Percentiles rank a stretch among this genome's conserved stretches.
Evolutionary conservation across 2,797 vertebrate genomes (phyloP).

Genomic region (Tolypeutes matacus): DNA sequence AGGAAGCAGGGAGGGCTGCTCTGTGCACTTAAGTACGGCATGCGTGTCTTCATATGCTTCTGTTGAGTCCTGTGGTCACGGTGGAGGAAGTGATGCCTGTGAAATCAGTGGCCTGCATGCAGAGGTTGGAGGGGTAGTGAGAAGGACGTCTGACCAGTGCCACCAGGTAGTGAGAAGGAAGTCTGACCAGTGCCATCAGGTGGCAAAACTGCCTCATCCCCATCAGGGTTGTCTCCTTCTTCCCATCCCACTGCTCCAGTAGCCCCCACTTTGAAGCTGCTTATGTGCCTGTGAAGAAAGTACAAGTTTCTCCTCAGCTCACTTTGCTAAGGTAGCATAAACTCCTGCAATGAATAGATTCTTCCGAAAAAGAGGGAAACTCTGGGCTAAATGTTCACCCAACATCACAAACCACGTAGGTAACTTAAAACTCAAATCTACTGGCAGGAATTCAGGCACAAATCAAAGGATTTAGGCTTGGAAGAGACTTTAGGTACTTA

Average conservation of each 20-base stretch:
- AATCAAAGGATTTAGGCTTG: constrained; percentile 26
- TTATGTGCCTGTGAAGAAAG: neutral
- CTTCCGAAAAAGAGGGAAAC: neutral
- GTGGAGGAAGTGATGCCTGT: neutral
- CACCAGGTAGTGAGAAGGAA: neutral
- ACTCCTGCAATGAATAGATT: neutral
- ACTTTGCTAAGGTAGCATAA: neutral
- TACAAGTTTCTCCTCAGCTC: neutral
- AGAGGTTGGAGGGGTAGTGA: neutral
- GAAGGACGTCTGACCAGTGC: neutral
- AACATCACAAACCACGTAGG: neutral
- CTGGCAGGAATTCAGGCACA: neutral
- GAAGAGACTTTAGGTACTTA: neutral
- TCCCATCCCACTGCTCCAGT: neutral
- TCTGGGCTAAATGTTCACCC: neutral
- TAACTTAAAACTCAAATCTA: neutral
- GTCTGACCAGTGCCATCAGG: neutral
- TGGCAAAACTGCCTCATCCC: neutral
- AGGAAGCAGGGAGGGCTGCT: neutral
- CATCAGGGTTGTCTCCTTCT: neutral
- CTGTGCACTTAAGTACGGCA: neutral
- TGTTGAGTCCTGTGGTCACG: neutral
- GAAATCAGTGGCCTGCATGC: neutral
- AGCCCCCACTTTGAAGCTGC: neutral
- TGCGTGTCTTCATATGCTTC: neutral